Conservation (phyloP, 2,113 vertebrate species). For the Telmatochromis bifrenatus region DNA sequence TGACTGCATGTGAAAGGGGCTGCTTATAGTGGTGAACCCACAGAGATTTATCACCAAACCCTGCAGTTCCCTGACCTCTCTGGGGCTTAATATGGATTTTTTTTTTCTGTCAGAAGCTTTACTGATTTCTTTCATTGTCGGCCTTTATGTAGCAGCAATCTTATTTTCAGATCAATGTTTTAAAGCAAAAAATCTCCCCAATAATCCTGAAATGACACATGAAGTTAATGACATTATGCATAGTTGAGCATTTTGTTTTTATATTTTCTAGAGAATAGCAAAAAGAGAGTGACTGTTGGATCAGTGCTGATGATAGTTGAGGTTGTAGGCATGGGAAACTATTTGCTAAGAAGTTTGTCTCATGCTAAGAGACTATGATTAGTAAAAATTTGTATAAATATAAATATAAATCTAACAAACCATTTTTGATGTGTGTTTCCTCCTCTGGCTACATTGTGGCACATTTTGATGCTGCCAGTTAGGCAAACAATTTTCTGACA, state of each 20-base stretch:
- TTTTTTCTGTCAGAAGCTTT: neutral
- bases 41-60: neutral
- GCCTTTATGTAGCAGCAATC: neutral
- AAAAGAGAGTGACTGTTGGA: neutral
- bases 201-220: neutral
- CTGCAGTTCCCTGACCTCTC: neutral
- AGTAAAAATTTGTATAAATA: fast-evolving
- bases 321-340: neutral
- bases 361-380: neutral
- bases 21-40: neutral
- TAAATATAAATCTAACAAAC: neutral
- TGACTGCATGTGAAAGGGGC: neutral
- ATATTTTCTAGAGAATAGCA: neutral
- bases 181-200: neutral
- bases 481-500: neutral
- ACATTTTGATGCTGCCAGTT: neutral
- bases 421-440: neutral
- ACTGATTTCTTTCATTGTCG: neutral
- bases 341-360: neutral
- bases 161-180: neutral
- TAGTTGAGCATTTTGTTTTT: neutral
- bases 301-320: neutral
- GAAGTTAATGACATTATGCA: neutral
- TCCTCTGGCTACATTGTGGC: neutral
- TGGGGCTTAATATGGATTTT: neutral